Evolutionary conservation across 1,140 invertebrate genomes (phyloP).

Genomic region (Meloidogyne chitwoodi): DNA sequence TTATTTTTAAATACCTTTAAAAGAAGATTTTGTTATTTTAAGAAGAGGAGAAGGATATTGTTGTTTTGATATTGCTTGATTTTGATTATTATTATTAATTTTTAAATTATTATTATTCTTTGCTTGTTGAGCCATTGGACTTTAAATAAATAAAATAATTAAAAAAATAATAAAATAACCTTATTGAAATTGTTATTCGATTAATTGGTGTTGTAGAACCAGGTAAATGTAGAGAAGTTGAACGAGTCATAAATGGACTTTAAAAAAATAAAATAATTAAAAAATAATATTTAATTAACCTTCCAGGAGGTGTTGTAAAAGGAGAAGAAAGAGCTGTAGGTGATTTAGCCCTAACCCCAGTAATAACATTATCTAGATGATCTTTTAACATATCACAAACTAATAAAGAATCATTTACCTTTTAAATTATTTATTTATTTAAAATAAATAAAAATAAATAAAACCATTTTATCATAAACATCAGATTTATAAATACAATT

Average conservation of each 20-base stretch:
- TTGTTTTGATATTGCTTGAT: no score
- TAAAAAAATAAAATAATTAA: neutral
- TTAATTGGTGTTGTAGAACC: neutral
- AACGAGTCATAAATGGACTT: constrained; percentile 21
- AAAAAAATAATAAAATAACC: neutral
- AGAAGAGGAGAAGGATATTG: neutral
- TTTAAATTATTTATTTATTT: neutral
- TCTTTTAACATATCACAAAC: constrained; percentile 41
- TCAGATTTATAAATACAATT: constrained; percentile 43
- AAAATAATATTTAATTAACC: neutral
- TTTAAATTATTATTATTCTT: neutral
- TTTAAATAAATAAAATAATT: neutral
- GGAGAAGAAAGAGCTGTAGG: constrained; percentile 36
- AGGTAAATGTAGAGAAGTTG: constrained; percentile 13
- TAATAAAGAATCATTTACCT: constrained; percentile 33
- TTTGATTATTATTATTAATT: no score
- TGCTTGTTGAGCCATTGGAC: constrained; percentile 17
- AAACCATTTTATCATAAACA: constrained; percentile 46
- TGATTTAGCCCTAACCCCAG: constrained; percentile 31
- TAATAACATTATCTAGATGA: constrained; percentile 36
- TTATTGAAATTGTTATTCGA: constrained; percentile 10
- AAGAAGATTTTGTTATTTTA: neutral
- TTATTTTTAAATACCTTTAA: neutral
- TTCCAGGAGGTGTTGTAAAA: constrained; percentile 24
- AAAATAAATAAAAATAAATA: neutral